Percentiles rank a stretch among this genome's conserved stretches.
Evolutionary conservation across 1,140 invertebrate genomes (phyloP).

Genomic region (Pinna nobilis): DNA sequence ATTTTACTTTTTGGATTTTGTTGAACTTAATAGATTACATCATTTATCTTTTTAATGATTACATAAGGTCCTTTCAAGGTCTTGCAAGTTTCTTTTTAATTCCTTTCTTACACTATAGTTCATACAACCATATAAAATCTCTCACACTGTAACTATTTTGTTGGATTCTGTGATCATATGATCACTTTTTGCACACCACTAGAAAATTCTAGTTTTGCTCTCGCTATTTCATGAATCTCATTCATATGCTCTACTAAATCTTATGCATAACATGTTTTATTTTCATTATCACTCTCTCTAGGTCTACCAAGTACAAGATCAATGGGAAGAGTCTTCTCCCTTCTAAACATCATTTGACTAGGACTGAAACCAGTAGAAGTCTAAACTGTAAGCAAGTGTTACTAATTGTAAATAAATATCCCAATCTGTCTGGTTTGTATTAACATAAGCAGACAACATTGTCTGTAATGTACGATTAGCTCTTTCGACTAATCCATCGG

Average conservation of each 20-base stretch:
- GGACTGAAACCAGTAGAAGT: constrained; percentile 25
- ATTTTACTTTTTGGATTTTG: background rate
- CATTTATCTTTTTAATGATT: background rate
- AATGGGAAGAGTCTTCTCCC: constrained; percentile 30
- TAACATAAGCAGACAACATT: constrained; percentile 48
- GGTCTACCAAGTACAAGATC: constrained; percentile 7
- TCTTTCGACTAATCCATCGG: constrained; percentile 53
- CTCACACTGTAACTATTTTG: background rate
- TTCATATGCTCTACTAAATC: background rate
- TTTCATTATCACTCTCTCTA: background rate
- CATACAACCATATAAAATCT: background rate
- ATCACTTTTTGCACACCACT: background rate
- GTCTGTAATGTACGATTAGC: constrained; percentile 54
- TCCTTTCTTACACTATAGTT: background rate
- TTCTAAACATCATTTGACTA: constrained; percentile 38
- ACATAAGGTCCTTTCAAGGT: background rate
- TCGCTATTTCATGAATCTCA: background rate
- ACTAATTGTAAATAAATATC: constrained; percentile 29
- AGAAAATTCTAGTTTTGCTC: background rate
- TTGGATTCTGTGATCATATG: background rate
- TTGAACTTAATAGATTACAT: background rate
- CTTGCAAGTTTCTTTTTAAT: background rate
- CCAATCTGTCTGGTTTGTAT: constrained; percentile 26
- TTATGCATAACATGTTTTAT: background rate
- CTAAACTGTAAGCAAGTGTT: constrained; percentile 13